A percentile compares a stretch with the other conserved stretches of the same genome.
Conservation (phyloP, 2,888 invertebrate genomes). For the Pollenia amentaria region DNA sequence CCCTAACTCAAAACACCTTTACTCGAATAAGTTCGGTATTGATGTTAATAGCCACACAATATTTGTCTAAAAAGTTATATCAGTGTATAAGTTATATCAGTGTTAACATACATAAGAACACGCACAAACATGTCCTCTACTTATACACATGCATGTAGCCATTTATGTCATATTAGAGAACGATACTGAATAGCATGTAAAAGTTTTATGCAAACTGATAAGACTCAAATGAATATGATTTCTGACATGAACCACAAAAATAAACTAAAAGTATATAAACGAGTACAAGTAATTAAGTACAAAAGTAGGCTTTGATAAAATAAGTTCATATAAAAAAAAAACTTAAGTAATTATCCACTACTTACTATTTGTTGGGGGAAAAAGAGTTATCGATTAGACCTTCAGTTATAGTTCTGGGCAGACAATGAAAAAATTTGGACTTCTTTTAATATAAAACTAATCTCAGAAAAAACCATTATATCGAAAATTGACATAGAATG, state of each 20-base stretch:
- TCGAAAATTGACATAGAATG: too few species aligned
- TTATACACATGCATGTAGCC: background rate
- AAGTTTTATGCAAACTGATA: slow-evolving; percentile 48
- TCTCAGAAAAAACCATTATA: too few species aligned
- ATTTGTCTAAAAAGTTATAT: too few species aligned
- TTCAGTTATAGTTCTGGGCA: too few species aligned
- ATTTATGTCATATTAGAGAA: background rate
- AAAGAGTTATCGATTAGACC: background rate
- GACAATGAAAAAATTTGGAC: too few species aligned
- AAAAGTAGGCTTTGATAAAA: slow-evolving; percentile 43
- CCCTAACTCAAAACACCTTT: too few species aligned
- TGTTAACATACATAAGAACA: too few species aligned
- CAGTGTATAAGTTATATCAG: too few species aligned
- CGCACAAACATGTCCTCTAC: too few species aligned
- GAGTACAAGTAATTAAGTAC: slow-evolving; percentile 44
- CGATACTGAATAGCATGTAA: background rate
- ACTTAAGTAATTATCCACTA: background rate
- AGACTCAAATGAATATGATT: slow-evolving; percentile 44
- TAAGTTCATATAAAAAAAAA: slow-evolving; percentile 9
- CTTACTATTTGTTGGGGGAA: background rate
- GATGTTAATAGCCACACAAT: too few species aligned
- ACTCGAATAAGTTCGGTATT: too few species aligned
- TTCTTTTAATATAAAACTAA: too few species aligned
- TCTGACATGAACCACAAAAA: slow-evolving; percentile 27
- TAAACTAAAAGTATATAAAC: slow-evolving; percentile 3